Evolutionary conservation across 1,140 invertebrate genomes (phyloP).

Genomic region (Procambarus clarkii): DNA sequence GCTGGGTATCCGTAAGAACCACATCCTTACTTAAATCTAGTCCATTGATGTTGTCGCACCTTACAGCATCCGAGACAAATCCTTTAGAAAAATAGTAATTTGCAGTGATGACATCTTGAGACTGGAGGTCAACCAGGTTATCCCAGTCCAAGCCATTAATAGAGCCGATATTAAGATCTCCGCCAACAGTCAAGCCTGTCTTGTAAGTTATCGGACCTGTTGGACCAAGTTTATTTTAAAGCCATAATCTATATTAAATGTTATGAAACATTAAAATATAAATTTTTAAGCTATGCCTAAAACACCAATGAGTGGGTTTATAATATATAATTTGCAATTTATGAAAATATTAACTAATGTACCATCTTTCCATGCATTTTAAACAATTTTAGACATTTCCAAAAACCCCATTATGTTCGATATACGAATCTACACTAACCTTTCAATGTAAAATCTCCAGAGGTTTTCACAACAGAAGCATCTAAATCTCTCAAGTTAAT

Average conservation of each 20-base stretch:
- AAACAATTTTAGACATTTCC: too few species aligned
- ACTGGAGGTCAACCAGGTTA: not conserved
- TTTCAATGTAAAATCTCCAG: constrained; percentile 11
- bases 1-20: constrained; percentile 6
- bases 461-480: constrained; percentile 9
- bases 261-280: not conserved
- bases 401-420: not conserved
- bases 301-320: too few species aligned
- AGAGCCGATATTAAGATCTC: not conserved
- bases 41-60: constrained; percentile 20
- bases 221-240: not conserved
- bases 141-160: constrained; percentile 32
- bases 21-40: constrained; percentile 40
- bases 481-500: constrained; percentile 24
- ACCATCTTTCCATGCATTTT: too few species aligned
- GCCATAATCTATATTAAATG: too few species aligned
- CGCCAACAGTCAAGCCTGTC: constrained; percentile 2
- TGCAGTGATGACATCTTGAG: not conserved
- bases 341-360: too few species aligned
- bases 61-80: constrained; percentile 11
- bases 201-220: constrained; percentile 26
- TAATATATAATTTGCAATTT: too few species aligned
- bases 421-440: not conserved
- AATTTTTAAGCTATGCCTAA: too few species aligned
- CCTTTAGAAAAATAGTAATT: not conserved